Percentiles rank a stretch among this genome's conserved stretches.
Evolutionary conservation across 2,888 invertebrate genomes (phyloP).

Genomic region (Synanthedon tipuliformis): DNA sequence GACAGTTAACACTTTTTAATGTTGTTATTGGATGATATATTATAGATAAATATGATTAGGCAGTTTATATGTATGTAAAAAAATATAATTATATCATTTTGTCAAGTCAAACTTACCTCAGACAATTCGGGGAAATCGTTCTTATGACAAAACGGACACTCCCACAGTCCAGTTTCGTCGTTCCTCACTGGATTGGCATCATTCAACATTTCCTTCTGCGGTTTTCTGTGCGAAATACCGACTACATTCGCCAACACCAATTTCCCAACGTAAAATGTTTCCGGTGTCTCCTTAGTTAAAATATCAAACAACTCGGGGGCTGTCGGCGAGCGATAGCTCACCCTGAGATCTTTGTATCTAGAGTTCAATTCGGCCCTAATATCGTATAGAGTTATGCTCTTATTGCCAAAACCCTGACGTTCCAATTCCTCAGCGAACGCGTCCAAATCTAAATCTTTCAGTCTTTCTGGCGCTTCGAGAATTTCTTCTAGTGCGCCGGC

Average conservation of each 20-base stretch:
- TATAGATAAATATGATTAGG: neutral
- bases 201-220: constrained; percentile 92
- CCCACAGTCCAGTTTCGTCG: constrained; percentile 95
- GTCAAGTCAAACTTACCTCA: constrained; percentile 62
- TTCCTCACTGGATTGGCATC: constrained; percentile 96
- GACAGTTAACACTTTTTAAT: no score
- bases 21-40: neutral
- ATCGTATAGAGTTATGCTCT: constrained; percentile 95
- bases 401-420: constrained; percentile 89
- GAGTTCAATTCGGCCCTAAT: constrained; percentile 95
- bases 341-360: constrained; percentile 90
- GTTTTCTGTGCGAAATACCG: constrained; percentile 88
- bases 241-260: constrained; percentile 85
- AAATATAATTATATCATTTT: neutral
- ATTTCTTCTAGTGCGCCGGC: constrained; percentile 98
- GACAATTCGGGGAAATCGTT: constrained; percentile 96
- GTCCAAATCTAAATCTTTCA: constrained; percentile 96
- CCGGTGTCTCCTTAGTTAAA: constrained; percentile 95
- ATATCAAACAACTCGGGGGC: constrained; percentile 93
- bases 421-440: constrained; percentile 98
- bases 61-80: neutral
- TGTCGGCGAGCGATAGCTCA: constrained; percentile 80
- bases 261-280: constrained; percentile 90
- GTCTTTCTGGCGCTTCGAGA: constrained; percentile 91
- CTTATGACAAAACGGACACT: constrained; percentile 96